Evolutionary conservation across 2,888 invertebrate genomes (phyloP).

Genomic region (Therioaphis trifolii): DNA sequence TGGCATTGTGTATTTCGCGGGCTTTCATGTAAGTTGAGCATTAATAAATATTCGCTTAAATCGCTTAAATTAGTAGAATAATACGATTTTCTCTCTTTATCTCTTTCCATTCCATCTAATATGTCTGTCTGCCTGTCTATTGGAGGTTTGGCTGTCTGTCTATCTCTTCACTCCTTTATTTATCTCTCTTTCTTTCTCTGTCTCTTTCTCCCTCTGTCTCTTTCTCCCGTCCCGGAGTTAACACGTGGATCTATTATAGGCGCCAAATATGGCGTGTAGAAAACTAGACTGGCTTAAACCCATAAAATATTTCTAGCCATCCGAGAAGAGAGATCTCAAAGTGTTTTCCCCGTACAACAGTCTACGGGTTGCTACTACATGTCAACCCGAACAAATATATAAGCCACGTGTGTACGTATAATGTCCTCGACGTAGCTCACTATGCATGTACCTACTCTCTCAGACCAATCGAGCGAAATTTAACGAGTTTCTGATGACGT

Average conservation of each 20-base stretch:
- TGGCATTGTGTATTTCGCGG: constrained; percentile 30
- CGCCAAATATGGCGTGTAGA: constrained; percentile 36
- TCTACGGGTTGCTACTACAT: neutral
- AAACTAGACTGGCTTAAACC: constrained; percentile 14
- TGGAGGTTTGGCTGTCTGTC: neutral
- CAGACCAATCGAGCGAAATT: constrained; percentile 24
- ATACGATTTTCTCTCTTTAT: neutral
- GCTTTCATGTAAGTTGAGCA: constrained; percentile 17
- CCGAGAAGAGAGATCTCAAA: constrained; percentile 22
- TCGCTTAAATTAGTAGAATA: neutral
- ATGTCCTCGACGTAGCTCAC: neutral
- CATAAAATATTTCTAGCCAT: constrained; percentile 25
- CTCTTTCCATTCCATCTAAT: neutral
- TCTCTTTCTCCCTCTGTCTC: no score
- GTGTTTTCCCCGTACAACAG: neutral
- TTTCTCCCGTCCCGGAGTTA: neutral
- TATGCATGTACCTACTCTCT: neutral
- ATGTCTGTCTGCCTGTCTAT: neutral
- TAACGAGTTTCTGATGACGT: constrained; percentile 22
- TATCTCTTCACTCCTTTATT: no score
- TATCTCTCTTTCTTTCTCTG: no score
- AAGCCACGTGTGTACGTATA: neutral
- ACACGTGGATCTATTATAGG: constrained; percentile 27
- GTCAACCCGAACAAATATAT: neutral
- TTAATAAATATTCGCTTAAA: neutral